These are phyloP conservation scores for Microchrysa polita DNA, from an alignment of 2,888 invertebrate species.

Conservation along the genomic window DNA sequence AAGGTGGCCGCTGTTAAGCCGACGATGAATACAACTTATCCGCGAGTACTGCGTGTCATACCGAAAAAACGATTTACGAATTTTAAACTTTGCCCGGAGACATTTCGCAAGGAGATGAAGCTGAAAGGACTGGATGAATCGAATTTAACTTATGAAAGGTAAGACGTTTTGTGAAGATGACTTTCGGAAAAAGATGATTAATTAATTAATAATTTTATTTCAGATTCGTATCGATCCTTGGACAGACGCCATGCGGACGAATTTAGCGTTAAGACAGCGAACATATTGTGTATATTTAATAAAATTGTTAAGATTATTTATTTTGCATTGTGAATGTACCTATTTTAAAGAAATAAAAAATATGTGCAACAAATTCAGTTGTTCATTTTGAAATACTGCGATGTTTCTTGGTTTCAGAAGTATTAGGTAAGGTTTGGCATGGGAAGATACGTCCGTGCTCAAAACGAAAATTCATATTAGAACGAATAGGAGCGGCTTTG, in stretches of 20 bases:
- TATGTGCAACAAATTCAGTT: no score
- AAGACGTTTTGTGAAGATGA: background rate
- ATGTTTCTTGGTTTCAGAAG: no score
- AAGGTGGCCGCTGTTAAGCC: background rate
- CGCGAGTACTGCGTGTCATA: conserved; percentile 4
- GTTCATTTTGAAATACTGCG: no score
- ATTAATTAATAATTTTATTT: background rate
- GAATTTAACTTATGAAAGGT: conserved; percentile 23
- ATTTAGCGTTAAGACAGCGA: no score
- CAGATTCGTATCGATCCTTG: conserved; percentile 15
- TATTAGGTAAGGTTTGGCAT: no score
- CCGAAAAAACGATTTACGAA: background rate
- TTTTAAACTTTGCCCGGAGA: background rate
- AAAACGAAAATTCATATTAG: no score
- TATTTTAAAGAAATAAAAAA: no score
- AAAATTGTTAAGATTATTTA: no score
- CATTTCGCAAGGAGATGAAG: background rate
- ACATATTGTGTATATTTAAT: no score
- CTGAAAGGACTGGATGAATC: background rate
- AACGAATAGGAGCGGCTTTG: no score
- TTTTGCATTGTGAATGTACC: no score
- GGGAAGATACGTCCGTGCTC: no score
- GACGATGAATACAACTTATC: background rate
- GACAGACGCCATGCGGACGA: background rate
- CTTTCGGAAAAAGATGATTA: background rate